Conservation (phyloP, 2,797 vertebrate genomes). For the Gila robusta region DNA sequence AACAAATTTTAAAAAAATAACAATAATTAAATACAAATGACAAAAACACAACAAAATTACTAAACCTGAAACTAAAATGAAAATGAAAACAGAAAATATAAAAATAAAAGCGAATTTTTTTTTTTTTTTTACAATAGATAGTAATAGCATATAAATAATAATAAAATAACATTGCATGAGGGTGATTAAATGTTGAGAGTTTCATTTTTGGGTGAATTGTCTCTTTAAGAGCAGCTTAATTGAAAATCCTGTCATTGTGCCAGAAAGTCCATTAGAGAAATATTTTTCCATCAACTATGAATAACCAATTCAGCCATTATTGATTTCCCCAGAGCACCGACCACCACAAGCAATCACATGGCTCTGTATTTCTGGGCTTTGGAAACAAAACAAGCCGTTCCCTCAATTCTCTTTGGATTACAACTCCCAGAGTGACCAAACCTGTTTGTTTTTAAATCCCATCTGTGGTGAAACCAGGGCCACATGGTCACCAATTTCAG, state of each 20-base stretch:
- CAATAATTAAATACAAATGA: neutral
- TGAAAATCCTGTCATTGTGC: conserved; percentile 11
- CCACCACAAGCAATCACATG: conserved; percentile 23
- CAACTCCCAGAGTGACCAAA: conserved; percentile 50
- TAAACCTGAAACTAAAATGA: neutral
- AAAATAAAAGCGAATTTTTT: neutral
- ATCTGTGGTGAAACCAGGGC: conserved; percentile 55
- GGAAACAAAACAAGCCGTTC: conserved; percentile 57
- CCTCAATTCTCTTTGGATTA: conserved; percentile 52
- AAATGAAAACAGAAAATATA: neutral
- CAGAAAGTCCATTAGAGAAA: neutral
- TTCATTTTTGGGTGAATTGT: neutral
- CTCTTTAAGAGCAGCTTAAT: conserved; percentile 27
- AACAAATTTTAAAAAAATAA: no score
- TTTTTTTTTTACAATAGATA: no score
- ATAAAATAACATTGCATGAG: neutral
- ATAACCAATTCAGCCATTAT: conserved; percentile 46
- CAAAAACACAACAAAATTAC: neutral
- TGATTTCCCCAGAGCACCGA: conserved; percentile 51
- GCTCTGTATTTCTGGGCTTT: conserved; percentile 52
- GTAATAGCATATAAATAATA: no score
- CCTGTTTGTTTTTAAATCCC: conserved; percentile 62
- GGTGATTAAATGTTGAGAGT: neutral
- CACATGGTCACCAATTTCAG: conserved; percentile 42
- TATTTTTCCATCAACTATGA: conserved; percentile 34